Conservation (phyloP, 2,797 vertebrate genomes). For the Lerista edwardsae region DNA sequence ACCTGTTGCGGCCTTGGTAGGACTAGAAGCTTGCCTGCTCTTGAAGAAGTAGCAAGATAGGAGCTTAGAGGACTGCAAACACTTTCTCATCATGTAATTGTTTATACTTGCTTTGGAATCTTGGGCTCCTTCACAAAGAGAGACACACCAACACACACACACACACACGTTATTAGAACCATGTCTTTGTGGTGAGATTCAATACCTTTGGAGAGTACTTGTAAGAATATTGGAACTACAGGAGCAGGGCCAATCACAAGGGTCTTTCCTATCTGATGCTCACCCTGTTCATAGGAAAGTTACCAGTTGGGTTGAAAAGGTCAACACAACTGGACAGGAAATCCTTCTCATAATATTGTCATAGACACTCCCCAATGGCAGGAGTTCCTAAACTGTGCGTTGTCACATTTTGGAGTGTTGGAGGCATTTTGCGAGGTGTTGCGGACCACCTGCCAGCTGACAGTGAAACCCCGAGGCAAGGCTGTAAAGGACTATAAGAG, state of each 20-base stretch:
- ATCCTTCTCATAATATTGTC: background rate
- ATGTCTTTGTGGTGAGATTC: background rate
- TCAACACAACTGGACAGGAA: background rate
- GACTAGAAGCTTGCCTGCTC: background rate
- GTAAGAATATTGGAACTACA: too few species aligned
- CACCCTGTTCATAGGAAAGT: background rate
- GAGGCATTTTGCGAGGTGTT: too few species aligned
- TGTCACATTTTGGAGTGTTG: too few species aligned
- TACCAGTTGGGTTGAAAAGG: too few species aligned
- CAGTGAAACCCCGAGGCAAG: too few species aligned
- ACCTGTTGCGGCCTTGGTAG: background rate
- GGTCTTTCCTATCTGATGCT: background rate
- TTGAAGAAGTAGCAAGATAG: background rate
- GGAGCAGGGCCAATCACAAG: background rate
- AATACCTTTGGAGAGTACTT: background rate
- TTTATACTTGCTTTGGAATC: too few species aligned
- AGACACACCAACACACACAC: background rate
- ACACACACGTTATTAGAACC: background rate
- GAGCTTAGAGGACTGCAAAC: background rate
- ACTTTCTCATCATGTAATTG: too few species aligned
- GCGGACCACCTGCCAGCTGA: too few species aligned
- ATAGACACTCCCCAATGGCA: background rate
- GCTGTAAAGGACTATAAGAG: too few species aligned
- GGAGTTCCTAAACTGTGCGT: too few species aligned
- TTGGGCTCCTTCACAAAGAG: background rate